These are phyloP conservation scores for Uropsilus gracilis DNA, from an alignment of 2,113 vertebrate species.

Conservation along the genomic window DNA sequence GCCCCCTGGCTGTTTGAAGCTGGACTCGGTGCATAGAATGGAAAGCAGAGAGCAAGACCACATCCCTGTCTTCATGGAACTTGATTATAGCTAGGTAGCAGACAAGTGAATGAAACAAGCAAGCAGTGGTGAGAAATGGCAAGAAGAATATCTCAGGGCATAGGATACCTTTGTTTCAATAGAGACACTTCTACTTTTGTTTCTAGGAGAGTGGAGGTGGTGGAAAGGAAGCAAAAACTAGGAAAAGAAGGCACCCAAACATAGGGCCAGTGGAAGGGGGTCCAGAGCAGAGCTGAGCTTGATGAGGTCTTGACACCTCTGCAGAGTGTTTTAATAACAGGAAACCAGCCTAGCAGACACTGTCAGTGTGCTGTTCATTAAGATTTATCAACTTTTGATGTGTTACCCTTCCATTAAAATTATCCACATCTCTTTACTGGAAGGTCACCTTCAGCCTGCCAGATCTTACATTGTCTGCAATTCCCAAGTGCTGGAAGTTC, in stretches of 20 bases:
- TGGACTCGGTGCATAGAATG: background rate
- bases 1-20: background rate
- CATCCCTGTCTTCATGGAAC: background rate
- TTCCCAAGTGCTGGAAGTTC: background rate
- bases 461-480: background rate
- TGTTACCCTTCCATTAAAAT: background rate
- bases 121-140: background rate
- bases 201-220: background rate
- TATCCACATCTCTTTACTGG: background rate
- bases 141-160: background rate
- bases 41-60: background rate
- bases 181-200: background rate
- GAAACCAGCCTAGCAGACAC: accelerated
- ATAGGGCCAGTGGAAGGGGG: background rate
- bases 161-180: background rate
- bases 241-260: background rate
- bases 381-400: accelerated
- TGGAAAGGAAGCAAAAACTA: background rate
- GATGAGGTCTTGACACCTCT: too few species aligned
- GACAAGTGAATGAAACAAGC: background rate
- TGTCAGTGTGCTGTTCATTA: accelerated
- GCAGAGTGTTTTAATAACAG: too few species aligned
- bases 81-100: background rate
- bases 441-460: background rate
- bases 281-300: background rate